phyloP scores from a whole-genome alignment of 1,140 invertebrate species.

The Chymomyza costata region DNA sequence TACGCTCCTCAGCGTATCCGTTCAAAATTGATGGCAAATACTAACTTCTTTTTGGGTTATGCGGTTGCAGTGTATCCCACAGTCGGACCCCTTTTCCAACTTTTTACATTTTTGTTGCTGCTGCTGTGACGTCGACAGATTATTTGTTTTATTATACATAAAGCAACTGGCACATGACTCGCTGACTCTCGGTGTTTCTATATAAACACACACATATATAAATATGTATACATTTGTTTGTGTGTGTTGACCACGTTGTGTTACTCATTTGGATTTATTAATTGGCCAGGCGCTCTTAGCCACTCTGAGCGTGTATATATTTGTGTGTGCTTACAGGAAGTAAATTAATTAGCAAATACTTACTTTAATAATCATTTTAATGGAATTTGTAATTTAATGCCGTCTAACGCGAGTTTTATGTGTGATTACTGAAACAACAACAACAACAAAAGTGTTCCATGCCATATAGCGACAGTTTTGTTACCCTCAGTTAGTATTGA shows the following conservation, averaged over 20 bases:
- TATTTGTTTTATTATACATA: conserved; percentile 74
- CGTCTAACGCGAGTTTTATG: conserved; percentile 73
- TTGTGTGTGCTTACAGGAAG: conserved; percentile 51
- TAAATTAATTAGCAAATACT: conserved; percentile 74
- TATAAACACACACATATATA: conserved; percentile 14
- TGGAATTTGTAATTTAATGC: conserved; percentile 75
- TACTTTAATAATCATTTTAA: conserved; percentile 73
- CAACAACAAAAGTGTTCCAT: no score
- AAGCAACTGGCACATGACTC: conserved; percentile 29
- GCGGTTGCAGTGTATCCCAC: no score
- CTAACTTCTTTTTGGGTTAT: no score
- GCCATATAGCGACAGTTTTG: no score
- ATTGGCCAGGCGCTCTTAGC: conserved; percentile 43
- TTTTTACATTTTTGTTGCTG: no score
- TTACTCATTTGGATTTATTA: conserved; percentile 70
- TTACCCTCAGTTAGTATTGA: no score
- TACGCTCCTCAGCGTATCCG: no score
- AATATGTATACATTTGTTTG: conserved; percentile 11
- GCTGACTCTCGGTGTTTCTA: background rate
- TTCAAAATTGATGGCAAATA: no score
- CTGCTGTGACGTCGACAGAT: conserved; percentile 69
- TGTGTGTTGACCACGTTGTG: conserved; percentile 26
- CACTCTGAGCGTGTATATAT: no score
- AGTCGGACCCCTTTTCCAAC: no score
- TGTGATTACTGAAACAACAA: conserved; percentile 57